A percentile compares a stretch with the other conserved stretches of the same genome.
Conservation (phyloP, 53 echinoderm and acorn worm genomes). For the Glandiceps talaboti region DNA sequence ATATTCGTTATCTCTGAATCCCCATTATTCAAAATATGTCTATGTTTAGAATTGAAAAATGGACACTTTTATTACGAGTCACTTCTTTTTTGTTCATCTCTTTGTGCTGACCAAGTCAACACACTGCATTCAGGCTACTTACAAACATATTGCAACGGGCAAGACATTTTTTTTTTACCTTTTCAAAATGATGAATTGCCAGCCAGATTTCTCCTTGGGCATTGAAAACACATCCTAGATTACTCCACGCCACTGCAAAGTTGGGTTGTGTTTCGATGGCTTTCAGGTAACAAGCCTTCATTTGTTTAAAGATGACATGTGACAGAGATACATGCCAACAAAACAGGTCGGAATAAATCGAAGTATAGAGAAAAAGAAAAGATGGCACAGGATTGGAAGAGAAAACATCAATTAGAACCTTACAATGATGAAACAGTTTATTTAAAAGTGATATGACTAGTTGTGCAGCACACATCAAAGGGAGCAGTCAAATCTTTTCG, state of each 20-base stretch:
- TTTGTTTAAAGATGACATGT: too few species aligned
- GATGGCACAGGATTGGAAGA: conserved; percentile 1
- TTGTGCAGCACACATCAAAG: background rate
- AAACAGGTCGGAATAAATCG: background rate
- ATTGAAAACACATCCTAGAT: conserved; percentile 95
- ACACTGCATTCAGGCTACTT: too few species aligned
- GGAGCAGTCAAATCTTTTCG: background rate
- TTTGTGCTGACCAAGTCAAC: too few species aligned
- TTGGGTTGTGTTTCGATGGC: conserved; percentile 97
- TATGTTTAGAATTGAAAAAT: too few species aligned
- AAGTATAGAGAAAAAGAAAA: background rate
- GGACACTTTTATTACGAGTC: too few species aligned
- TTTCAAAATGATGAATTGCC: conserved; percentile 98
- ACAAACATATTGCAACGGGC: too few species aligned
- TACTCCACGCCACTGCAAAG: conserved; percentile 99
- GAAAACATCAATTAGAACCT: background rate
- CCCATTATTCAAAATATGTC: too few species aligned
- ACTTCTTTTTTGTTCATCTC: too few species aligned
- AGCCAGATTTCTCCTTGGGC: conserved; percentile 96
- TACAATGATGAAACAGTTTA: background rate
- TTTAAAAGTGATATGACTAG: background rate
- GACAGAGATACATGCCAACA: background rate
- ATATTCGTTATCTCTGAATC: too few species aligned
- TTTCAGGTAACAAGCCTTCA: conserved; percentile 97
- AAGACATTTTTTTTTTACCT: too few species aligned